Conservation (phyloP, 1,140 invertebrate species). For the Nasonia giraulti region DNA sequence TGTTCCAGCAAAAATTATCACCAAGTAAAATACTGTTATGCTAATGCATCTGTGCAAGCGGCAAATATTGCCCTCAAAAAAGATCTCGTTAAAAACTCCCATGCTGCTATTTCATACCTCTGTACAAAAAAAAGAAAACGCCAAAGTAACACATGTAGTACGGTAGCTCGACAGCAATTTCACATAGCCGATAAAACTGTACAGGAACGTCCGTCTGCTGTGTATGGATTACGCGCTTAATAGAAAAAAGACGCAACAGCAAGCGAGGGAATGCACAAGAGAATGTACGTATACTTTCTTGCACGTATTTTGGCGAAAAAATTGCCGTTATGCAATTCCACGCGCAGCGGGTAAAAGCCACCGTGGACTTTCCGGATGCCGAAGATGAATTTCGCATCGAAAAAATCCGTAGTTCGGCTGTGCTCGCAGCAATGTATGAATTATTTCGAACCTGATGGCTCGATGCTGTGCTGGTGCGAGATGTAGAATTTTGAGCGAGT, state of each 20-base stretch:
- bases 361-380: slow-evolving; percentile 18
- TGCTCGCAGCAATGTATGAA: background rate
- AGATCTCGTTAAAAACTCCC: background rate
- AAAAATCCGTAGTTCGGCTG: background rate
- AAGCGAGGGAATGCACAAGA: background rate
- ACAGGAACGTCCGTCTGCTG: background rate
- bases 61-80: background rate
- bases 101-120: background rate
- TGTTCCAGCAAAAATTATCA: background rate
- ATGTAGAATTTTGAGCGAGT: background rate
- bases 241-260: background rate
- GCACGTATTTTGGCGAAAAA: background rate
- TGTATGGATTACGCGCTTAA: background rate
- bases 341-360: background rate
- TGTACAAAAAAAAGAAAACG: background rate
- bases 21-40: background rate
- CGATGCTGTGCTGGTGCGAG: background rate
- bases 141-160: background rate
- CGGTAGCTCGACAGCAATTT: background rate
- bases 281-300: background rate
- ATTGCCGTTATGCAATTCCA: slow-evolving; percentile 45
- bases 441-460: background rate
- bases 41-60: no score
- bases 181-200: background rate
- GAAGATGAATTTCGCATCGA: slow-evolving; percentile 15